These are phyloP conservation scores for Acronicta alni DNA, from an alignment of 2,888 invertebrate genomes.

Conservation along the genomic window DNA sequence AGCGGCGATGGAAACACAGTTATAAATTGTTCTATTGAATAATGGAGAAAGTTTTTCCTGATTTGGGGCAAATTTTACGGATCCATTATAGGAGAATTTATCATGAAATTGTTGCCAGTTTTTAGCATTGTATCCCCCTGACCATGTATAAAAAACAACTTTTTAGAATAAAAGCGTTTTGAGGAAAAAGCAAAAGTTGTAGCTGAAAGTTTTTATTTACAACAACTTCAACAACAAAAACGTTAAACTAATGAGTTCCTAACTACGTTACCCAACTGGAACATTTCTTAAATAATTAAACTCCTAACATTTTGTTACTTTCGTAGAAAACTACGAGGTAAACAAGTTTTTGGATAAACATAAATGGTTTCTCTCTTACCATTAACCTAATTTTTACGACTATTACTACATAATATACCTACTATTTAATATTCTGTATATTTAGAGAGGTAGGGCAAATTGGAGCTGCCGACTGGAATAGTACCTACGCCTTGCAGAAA, in stretches of 20 bases:
- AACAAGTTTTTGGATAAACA: conserved; percentile 12
- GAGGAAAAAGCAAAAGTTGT: too few relatives aligned
- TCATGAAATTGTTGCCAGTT: conserved; percentile 29
- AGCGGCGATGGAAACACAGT: conserved; percentile 24
- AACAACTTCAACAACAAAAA: neutral
- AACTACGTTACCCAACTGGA: neutral
- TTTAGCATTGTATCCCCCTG: conserved; percentile 8
- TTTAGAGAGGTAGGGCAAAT: too few relatives aligned
- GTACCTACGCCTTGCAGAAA: too few relatives aligned
- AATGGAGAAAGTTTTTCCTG: conserved; percentile 50
- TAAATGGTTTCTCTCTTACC: conserved; percentile 16
- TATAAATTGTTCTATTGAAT: conserved; percentile 45
- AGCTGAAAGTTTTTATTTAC: too few relatives aligned
- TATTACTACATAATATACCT: neutral
- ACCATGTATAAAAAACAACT: too few relatives aligned
- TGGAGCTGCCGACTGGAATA: too few relatives aligned
- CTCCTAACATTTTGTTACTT: neutral
- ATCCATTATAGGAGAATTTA: conserved; percentile 15
- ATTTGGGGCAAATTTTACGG: conserved; percentile 37
- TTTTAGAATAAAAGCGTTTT: too few relatives aligned
- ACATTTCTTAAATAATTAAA: conserved; percentile 4
- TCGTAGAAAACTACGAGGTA: conserved; percentile 17
- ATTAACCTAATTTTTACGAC: neutral
- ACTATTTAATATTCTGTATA: neutral
- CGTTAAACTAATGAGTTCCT: neutral